These are phyloP conservation scores for Acrocephalus kingi DNA, from an alignment of 2,113 vertebrate species.

Conservation along the genomic window DNA sequence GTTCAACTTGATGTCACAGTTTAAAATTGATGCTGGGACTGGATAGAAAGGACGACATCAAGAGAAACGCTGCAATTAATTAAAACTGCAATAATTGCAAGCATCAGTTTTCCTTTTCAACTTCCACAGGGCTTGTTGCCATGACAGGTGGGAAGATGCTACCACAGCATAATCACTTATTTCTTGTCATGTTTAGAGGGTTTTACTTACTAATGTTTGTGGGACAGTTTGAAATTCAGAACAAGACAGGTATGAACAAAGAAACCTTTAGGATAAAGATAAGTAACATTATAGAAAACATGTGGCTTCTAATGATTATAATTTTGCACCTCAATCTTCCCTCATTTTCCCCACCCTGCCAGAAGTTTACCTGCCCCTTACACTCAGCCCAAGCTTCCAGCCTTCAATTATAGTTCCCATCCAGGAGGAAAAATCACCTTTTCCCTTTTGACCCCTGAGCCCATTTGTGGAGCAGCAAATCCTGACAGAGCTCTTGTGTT, in stretches of 20 bases:
- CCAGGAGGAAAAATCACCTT: not conserved
- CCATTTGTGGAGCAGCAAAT: not conserved
- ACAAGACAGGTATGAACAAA: not conserved
- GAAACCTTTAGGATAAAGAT: not conserved
- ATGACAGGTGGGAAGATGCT: not conserved
- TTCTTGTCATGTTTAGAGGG: not conserved
- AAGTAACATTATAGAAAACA: not conserved
- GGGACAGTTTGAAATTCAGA: not conserved
- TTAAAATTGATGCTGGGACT: not conserved
- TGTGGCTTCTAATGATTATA: not conserved
- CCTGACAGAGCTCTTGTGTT: not conserved
- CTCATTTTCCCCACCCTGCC: not conserved
- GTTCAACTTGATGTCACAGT: not conserved
- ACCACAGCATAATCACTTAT: not conserved
- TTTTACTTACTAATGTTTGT: not conserved
- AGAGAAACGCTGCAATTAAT: not conserved
- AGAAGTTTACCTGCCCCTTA: not conserved
- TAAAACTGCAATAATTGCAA: not conserved
- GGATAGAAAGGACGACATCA: not conserved
- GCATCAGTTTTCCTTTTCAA: not conserved
- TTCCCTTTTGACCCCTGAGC: not conserved
- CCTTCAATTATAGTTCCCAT: not conserved
- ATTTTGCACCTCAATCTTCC: not conserved
- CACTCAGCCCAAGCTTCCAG: not conserved
- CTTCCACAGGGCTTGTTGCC: not conserved